Evolutionary conservation across 2,888 invertebrate genomes (phyloP).

Genomic region (Sinopyrophorus schimmeli): DNA sequence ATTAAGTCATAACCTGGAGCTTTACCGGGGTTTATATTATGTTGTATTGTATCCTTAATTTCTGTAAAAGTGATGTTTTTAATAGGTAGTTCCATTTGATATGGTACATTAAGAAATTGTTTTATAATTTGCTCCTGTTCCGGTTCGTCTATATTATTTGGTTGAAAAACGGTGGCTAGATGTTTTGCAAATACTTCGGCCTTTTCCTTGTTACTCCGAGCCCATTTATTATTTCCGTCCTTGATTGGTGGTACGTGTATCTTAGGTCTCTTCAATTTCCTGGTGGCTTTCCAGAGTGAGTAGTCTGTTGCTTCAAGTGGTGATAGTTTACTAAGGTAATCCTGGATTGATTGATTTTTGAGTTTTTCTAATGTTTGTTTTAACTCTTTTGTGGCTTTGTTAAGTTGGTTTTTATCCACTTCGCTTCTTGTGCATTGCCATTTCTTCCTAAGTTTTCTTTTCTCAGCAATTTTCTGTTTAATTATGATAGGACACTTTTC

Average conservation of each 20-base stretch:
- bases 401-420: conserved; percentile 10
- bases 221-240: neutral
- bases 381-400: no score
- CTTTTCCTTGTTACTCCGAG: conserved; percentile 5
- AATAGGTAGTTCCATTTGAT: conserved; percentile 5
- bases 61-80: conserved; percentile 5
- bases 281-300: no score
- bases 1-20: conserved; percentile 9
- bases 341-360: no score
- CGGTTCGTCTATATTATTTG: neutral
- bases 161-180: conserved; percentile 1
- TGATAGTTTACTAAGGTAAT: no score
- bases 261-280: conserved; percentile 1
- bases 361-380: no score
- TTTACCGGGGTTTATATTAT: conserved; percentile 2
- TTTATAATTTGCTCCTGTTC: conserved; percentile 2
- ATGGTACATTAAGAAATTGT: conserved; percentile 3
- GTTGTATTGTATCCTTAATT: conserved; percentile 3
- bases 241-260: neutral
- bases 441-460: no score
- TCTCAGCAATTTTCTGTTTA: conserved; percentile 5
- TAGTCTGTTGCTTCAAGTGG: no score
- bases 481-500: conserved; percentile 5
- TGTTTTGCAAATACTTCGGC: conserved; percentile 1
- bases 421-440: conserved; percentile 8